phyloP scores from a whole-genome alignment of 2,113 vertebrate species.

The Capreolus pygargus region DNA sequence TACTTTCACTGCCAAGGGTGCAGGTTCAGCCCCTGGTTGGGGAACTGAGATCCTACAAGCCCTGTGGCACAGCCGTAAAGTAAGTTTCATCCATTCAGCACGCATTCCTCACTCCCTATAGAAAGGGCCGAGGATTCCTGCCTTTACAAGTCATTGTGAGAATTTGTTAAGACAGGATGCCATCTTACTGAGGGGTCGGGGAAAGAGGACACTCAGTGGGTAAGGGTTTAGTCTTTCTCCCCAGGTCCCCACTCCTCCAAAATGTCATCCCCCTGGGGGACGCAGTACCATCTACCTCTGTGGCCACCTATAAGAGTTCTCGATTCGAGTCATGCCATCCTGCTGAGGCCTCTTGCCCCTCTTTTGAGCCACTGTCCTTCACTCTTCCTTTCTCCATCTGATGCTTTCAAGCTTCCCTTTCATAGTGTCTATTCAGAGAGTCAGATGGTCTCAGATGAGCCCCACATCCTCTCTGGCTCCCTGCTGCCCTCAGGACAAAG shows the following conservation, averaged over 20 bases:
- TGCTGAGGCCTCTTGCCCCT: not conserved
- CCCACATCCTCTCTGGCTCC: not conserved
- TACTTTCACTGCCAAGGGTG: not conserved
- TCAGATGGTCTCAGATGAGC: not conserved
- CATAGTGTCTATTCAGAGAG: not conserved
- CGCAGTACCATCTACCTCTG: not conserved
- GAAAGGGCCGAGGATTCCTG: not conserved
- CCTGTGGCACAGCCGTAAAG: not conserved
- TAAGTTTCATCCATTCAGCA: not conserved
- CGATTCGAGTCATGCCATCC: not conserved
- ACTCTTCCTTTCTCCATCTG: not conserved
- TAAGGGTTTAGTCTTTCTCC: not conserved
- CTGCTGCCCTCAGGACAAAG: not conserved
- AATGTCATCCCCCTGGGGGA: not conserved
- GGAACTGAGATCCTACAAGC: not conserved
- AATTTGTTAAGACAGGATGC: not conserved
- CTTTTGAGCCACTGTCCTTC: not conserved
- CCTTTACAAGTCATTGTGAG: not conserved
- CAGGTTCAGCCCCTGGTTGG: not conserved
- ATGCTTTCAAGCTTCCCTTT: not conserved
- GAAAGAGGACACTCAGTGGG: not conserved
- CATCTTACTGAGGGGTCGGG: not conserved
- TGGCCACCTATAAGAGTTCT: not conserved
- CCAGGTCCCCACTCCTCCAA: not conserved
- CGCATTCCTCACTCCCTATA: not conserved